Evolutionary conservation across 1,140 invertebrate species (phyloP), one percentile per base, ranked within the genome.

Genomic region (Geopemphigus sp.): DNA sequence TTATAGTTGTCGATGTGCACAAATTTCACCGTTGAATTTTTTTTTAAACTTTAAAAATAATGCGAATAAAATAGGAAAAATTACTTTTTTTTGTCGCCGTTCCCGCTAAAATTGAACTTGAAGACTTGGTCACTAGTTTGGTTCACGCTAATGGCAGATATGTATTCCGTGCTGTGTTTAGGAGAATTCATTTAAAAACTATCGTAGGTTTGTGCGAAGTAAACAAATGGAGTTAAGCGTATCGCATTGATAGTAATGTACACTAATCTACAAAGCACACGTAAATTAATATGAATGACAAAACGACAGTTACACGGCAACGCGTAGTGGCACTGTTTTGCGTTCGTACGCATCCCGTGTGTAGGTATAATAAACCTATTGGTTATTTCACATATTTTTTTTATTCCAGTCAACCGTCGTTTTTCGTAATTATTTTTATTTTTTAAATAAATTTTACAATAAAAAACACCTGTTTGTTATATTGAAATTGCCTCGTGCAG

Each of bases 321-420:
- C n/a, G 5, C n/a, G 15, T 12, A 24, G 32, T 66, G n/a, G 39
- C 63, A 54, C 68, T 72, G 50, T 72, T 53, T 54, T 29, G 5
- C 50, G 17, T 29, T 19, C 47, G 17, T 54, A 29, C 50, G 50
- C 50, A 57, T 59, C 56, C 32, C 22, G 72, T 76, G 56, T 59
- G n/a, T 76, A 76, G 29, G 26, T 54, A 53, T 72, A 72, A 72
- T 72, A 72, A 72, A 72, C 47, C 68, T 53, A 72, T 76, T 50
- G 47, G 47, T 50, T 39, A 45, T 76, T 76, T 57, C 45, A 39
- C 54, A 76, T 76, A 32, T 59, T 54, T 59, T n/a, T 74, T 76
- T 76, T 59, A 57, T 76, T 57, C 72, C 72, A 76, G 72, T 57
- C 14, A 59, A 76, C 72, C 15, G 29, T 45, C 54, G 59, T 39